Percentiles rank a stretch among this genome's conserved stretches.
Evolutionary conservation across 2,797 vertebrate genomes (phyloP).

Genomic region (Cryptoblepharus egeriae): DNA sequence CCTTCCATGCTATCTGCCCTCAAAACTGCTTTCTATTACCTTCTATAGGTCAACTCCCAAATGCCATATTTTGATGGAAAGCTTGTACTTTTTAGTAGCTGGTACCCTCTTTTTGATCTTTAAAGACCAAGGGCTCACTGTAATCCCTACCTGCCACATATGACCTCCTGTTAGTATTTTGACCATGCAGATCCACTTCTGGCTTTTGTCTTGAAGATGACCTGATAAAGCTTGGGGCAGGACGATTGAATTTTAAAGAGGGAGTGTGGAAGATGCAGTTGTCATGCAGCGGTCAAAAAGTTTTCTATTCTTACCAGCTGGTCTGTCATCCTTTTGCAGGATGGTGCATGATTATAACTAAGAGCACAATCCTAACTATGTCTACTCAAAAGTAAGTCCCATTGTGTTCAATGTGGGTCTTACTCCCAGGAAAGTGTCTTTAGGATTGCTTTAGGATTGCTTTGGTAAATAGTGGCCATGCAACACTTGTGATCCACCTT

Average conservation of each 20-base stretch:
- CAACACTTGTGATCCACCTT: background rate
- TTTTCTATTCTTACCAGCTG: background rate
- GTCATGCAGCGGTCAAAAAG: background rate
- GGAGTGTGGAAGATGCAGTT: background rate
- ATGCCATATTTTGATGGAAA: background rate
- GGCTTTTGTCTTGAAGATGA: no score
- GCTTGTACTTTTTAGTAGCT: background rate
- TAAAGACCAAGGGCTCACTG: background rate
- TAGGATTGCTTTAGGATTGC: no score
- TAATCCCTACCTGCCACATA: no score
- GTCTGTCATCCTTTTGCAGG: background rate
- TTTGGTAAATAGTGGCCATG: background rate
- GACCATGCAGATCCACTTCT: no score
- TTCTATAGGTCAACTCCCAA: background rate
- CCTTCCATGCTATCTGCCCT: background rate
- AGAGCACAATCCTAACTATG: no score
- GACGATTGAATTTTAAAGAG: no score
- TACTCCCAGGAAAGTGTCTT: no score
- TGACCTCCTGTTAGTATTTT: no score
- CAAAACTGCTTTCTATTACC: background rate
- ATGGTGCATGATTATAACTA: no score
- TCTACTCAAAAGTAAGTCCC: no score
- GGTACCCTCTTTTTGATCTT: background rate
- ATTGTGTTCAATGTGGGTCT: no score
- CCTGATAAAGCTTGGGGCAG: no score